Evolutionary conservation across 2,888 invertebrate genomes (phyloP).

Genomic region (Drosophila mettleri): DNA sequence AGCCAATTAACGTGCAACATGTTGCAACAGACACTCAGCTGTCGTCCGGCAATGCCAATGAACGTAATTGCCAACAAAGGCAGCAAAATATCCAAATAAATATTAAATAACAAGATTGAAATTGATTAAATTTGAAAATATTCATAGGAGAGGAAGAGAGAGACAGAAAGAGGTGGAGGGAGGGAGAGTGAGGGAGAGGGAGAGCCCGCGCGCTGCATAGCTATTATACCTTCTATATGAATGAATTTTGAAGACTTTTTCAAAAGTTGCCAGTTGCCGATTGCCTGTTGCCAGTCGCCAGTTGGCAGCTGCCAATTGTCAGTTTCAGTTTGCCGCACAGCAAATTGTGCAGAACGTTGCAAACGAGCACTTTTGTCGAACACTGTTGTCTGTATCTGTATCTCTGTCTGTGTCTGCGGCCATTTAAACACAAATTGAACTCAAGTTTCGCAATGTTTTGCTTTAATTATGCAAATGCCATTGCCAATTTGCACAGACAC

Average conservation of each 20-base stretch:
- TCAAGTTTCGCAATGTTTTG: constrained; percentile 68
- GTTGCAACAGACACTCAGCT: constrained; percentile 31
- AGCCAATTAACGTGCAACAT: constrained; percentile 23
- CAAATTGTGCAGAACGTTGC: constrained; percentile 51
- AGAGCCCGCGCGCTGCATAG: constrained; percentile 3
- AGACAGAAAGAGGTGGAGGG: background rate
- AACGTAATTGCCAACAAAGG: constrained; percentile 5
- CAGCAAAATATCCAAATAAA: constrained; percentile 27
- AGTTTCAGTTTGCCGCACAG: constrained; percentile 18
- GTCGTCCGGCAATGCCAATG: constrained; percentile 10
- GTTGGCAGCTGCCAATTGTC: constrained; percentile 13
- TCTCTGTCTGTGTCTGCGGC: constrained; percentile 23
- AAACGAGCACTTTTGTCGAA: constrained; percentile 31
- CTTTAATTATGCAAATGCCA: constrained; percentile 77
- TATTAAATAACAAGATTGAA: constrained; percentile 37
- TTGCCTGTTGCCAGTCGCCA: constrained; percentile 9
- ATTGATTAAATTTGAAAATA: constrained; percentile 40
- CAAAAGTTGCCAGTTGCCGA: constrained; percentile 24
- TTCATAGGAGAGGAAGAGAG: constrained; percentile 21
- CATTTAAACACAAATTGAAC: constrained; percentile 60
- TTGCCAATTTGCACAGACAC: constrained; percentile 56
- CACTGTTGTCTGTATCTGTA: constrained; percentile 11
- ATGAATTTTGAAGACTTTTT: constrained; percentile 16
- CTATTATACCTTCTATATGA: background rate
- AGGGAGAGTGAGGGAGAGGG: background rate